Base-by-base conservation (phyloP, 2,113 vertebrate species). In the Bos indicus region DNA sequence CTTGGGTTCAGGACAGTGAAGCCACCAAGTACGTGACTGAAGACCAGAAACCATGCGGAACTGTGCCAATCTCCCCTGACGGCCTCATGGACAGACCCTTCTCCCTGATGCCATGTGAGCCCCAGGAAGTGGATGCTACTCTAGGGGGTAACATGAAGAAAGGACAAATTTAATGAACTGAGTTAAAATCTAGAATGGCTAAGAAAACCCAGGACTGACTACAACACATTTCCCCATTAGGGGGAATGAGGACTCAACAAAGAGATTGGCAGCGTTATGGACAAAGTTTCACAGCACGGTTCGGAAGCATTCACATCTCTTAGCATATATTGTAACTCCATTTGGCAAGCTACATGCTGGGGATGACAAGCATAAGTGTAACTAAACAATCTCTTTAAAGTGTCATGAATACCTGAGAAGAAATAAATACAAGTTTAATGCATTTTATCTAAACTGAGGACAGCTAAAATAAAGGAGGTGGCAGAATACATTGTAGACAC, bases 321-420 rank as follows among this genome's bases (percentile, higher is more conserved):
- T 10, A 78, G 82, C 17, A 4, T 28, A 36, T 46, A 26, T 4
- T 48, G 8, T 46, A 91, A 59, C 88, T 97, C 88, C 48, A 52
- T 25, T 93, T 86, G 84, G 57, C 54, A 91, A 77, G 82, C n/a
- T 9, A 14, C 85, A 64, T 36, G 90, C 57, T 77, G 28, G 4
- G n/a, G 74, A 59, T 92, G 82, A 95, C 28, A 90, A 84, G 30
- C 7, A 2, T 9, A 57, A 97, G 54, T 94, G 57, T 94, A 82
- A 91, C 60, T 78, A 88, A 95, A 60, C 96, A 94, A 85, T 80
- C 94, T 80, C 94, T 91, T 90, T 71, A 78, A 77, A 92, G 81
- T 78, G 94, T 74, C 95, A 94, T 96, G 97, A 97, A 97, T 94
- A 94, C 91, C 96, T 96, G 62, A 97, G 82, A 84, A 92, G 88